phyloP scores from a whole-genome alignment of 1,140 invertebrate genomes.

The Bombyx mandarina region DNA sequence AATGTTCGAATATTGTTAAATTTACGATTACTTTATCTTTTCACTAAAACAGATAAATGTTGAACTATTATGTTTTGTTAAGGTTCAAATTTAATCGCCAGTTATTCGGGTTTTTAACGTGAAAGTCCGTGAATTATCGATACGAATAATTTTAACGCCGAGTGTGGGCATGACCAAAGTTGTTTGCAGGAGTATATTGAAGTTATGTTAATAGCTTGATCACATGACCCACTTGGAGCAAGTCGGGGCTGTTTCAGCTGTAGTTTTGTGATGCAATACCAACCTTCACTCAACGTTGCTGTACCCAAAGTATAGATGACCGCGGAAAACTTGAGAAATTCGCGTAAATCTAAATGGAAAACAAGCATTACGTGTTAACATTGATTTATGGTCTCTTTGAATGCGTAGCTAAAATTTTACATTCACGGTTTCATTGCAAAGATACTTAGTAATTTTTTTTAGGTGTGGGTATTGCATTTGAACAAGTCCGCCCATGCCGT shows the following conservation, averaged over 20 bases:
- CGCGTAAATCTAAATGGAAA: too few relatives aligned
- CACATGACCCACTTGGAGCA: constrained; percentile 57
- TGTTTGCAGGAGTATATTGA: constrained; percentile 20
- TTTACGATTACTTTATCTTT: too few relatives aligned
- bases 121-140: too few relatives aligned
- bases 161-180: constrained; percentile 17
- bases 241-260: constrained; percentile 33
- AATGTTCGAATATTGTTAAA: too few relatives aligned
- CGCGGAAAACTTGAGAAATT: too few relatives aligned
- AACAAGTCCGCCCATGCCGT: constrained; percentile 44
- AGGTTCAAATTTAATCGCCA: too few relatives aligned
- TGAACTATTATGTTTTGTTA: too few relatives aligned
- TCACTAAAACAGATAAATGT: too few relatives aligned
- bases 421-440: background rate
- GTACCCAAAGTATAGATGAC: too few relatives aligned
- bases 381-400: background rate
- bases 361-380: too few relatives aligned
- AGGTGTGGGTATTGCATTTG: constrained; percentile 25
- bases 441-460: constrained; percentile 17
- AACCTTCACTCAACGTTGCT: constrained; percentile 21
- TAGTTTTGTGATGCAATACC: constrained; percentile 43
- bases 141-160: constrained; percentile 34
- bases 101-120: too few relatives aligned
- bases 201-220: constrained; percentile 44
- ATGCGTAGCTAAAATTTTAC: background rate